Evolutionary conservation across 2,113 vertebrate genomes (phyloP).

Genomic region (Petromus typicus): DNA sequence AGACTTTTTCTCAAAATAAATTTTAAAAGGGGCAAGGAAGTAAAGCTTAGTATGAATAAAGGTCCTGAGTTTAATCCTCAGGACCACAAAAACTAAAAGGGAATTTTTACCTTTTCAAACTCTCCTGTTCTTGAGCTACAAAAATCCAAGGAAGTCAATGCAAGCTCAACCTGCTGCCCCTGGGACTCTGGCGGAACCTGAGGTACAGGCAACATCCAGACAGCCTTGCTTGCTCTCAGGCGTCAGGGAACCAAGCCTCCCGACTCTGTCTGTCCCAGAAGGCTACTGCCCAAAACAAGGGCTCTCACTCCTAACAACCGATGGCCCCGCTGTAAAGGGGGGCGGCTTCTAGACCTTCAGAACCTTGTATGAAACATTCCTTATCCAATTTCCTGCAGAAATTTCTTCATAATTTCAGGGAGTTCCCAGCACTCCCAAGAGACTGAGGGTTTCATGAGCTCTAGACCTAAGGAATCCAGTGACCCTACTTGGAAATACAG

Average conservation of each 20-base stretch:
- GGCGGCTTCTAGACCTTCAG: not conserved
- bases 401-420: not conserved
- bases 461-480: conserved; percentile 23
- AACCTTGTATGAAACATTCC: conserved; percentile 2
- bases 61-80: not conserved
- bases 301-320: not conserved
- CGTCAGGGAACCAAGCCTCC: not conserved
- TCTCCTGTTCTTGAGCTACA: conserved; percentile 28
- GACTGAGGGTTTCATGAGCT: not conserved
- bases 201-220: not conserved
- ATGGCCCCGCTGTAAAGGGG: not conserved
- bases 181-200: rapidly evolving
- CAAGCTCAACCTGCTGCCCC: not conserved
- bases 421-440: not conserved
- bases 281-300: not conserved
- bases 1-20: not conserved
- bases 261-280: not conserved
- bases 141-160: conserved; percentile 12
- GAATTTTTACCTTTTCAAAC: conserved; percentile 27
- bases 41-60: not conserved
- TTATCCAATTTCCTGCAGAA: not conserved
- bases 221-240: rapidly evolving
- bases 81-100: not conserved
- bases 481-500: not conserved
- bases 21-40: not conserved